phyloP scores from a whole-genome alignment of 2,797 vertebrate genomes.

The Chloroceryle inda region DNA sequence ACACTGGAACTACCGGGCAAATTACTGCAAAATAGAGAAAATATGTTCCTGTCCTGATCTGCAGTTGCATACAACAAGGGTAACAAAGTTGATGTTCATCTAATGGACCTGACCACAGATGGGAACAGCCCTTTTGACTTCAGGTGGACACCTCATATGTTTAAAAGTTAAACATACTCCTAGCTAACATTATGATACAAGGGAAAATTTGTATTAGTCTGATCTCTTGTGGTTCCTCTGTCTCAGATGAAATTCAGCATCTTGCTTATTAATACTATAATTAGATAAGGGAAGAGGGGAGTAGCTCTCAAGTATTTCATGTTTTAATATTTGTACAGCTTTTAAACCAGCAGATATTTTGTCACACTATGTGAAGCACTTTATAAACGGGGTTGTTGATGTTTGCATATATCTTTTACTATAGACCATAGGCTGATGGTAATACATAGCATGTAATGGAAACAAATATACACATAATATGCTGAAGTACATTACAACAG shows the following conservation, averaged over 20 bases:
- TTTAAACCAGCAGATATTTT: slow-evolving; percentile 1
- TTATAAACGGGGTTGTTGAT: neutral
- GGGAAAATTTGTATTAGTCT: neutral
- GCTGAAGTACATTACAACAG: neutral
- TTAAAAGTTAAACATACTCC: neutral
- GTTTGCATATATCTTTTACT: neutral
- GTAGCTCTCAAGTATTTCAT: neutral
- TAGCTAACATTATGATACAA: neutral
- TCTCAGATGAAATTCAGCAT: neutral
- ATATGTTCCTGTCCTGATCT: neutral
- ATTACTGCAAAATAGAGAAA: neutral
- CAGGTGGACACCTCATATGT: neutral
- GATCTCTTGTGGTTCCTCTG: neutral
- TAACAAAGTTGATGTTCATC: neutral
- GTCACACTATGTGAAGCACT: neutral
- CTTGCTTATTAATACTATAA: slow-evolving; percentile 12
- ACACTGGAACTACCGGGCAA: neutral
- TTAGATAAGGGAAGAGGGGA: slow-evolving; percentile 28
- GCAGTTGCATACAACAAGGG: neutral
- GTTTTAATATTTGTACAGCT: neutral
- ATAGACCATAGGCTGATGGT: neutral
- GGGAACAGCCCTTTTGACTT: neutral
- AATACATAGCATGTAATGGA: neutral
- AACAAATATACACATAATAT: neutral
- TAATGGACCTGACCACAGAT: neutral